Evolutionary conservation across 2,113 vertebrate genomes (phyloP), one percentile per base, ranked within the genome.

Genomic region (Calyptommatus sinebrachiatus): DNA sequence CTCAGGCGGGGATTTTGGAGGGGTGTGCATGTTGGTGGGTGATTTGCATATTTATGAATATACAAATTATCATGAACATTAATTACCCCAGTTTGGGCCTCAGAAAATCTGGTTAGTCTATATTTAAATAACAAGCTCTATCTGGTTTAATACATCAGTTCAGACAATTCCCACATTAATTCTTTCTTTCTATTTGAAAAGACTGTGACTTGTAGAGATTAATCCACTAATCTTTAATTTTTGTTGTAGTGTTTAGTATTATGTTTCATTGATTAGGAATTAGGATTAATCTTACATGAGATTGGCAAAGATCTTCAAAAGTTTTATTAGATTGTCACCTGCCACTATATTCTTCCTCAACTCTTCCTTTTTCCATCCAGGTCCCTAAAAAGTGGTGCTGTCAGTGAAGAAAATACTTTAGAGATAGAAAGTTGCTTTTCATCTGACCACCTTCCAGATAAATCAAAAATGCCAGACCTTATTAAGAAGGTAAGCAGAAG

Each of bases 391-490:
- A 70, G 71, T 28, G 95, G 93, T 2, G 5, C 85, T 85, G 77
- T 26, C 35, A 89, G 20, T 82, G 96, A 97, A 81, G 92, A 94
- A 22, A 96, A 95, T 91, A 83, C 94, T 75, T 95, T 99, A 76
- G 97, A 97, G 89, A 89, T 99, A 89, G 97, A 99, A 85, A 93
- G 95, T 76, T 98, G 94, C 83, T 95, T 97, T 85, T 95, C 94
- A 78, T 92, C 95, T 0, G 95, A 96, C 71, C 96, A 97, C 68
- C 92, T 95, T 89, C 93, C 94, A 82, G 96, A 95, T 88, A 89
- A 96, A 5, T 97, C 97, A 89, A 94, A 97, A 88, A 95, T 98
- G 92, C 96, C 97, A 77, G 97, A 98, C 88, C 97, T 99, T 84
- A 90, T 99, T 87, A 98, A 99, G 86, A 98, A 98, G 95, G 98